Evolutionary conservation across 2,797 vertebrate species (phyloP), one percentile per base, ranked within the genome.

Genomic region (Hypotaenidia okinawae): DNA sequence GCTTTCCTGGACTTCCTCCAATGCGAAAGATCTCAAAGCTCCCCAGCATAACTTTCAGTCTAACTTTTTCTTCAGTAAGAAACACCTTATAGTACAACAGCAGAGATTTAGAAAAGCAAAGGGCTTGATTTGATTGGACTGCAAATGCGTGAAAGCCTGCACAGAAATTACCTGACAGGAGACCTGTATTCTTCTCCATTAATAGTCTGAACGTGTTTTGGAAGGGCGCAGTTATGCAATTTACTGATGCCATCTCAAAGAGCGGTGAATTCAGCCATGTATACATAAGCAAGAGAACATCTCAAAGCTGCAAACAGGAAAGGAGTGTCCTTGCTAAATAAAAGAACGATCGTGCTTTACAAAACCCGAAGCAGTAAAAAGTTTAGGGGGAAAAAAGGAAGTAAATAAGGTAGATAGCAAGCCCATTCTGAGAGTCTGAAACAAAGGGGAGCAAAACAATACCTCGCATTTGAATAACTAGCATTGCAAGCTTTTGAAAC

Each of bases 151-250:
- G 52, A 43, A 86, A 95, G 59, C 39, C 78, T 45, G 87, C 79
- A 67, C 17, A 41, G 94, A 90, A 96, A 72, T 70, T 63, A 76
- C 39, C 70, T 82, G 81, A 68, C 51, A 67, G 66, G 32, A 43
- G 51, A 78, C 41, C 21, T 9, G 3, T 33, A 12, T 57, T 89
- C 37, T 72, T 58, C n/a, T 75, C 93, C 85, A 61, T 87, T 92
- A 95, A 85, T 83, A 79, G 61, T 5, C 64, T 22, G 27, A 62
- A 22, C 23, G 9, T 2, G 18, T 33, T 79, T 83, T 52, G 74
- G 68, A 78, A 82, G n/a, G 84, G 58, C 64, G 59, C 93, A 93
- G 89, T 94, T 97, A 95, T 57, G 87, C 84, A 90, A 82, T 59
- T 77, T 37, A 86, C 41, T 19, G 77, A 82, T 95, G 55, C 85